Base-by-base conservation (phyloP, 2,797 vertebrate genomes). In the Podarcis lilfordi region DNA sequence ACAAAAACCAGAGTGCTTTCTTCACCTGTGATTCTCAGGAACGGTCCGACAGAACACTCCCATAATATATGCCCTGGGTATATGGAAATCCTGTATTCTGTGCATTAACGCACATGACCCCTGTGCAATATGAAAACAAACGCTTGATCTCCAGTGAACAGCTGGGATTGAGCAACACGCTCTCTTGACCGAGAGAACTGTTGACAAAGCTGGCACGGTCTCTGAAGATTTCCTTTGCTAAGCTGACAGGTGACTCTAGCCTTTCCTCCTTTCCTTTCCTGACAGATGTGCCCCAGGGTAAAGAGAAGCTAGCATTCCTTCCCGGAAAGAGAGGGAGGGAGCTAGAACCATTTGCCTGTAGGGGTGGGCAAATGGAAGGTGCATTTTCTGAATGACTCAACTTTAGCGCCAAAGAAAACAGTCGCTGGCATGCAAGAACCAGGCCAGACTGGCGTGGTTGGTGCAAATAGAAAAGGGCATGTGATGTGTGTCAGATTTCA, bases 151-250 rank as follows among this genome's bases (percentile, higher is more conserved):
- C 43, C 1, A 64, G 25, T 3, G 40, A 35, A 27, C 15, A 15
- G 32, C 45, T n/a, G 32, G 43, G 78, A 1, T 4, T 11, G 32
- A 27, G 25, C 23, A 82, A 85, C 50, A 8, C 4, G 1, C 29
- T 35, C 32, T 11, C 25, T 59, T 66, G 35, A 64, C 2, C 25
- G 59, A 85, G n/a, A 4, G 32, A 76, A 40, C 15, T 64, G 45
- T 71, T 21, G 6, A 17, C 10, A 0, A 71, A 86, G 32, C 68
- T 37, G 78, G n/a, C 9, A 35, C 8, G 66, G 3, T 15, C 25
- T 29, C 27, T 55, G 68, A 84, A 84, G 68, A 84, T 72, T 84
- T 84, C 68, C 82, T 72, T 72, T 35, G 32, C 82, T 84, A 50
- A 72, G 68, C 82, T 84, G 82, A 84, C 45, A 55, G 10, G 68